Percentiles rank a stretch among this genome's conserved stretches.
Evolutionary conservation across 2,113 vertebrate genomes (phyloP).

Genomic region (Micronycteris hirsuta): DNA sequence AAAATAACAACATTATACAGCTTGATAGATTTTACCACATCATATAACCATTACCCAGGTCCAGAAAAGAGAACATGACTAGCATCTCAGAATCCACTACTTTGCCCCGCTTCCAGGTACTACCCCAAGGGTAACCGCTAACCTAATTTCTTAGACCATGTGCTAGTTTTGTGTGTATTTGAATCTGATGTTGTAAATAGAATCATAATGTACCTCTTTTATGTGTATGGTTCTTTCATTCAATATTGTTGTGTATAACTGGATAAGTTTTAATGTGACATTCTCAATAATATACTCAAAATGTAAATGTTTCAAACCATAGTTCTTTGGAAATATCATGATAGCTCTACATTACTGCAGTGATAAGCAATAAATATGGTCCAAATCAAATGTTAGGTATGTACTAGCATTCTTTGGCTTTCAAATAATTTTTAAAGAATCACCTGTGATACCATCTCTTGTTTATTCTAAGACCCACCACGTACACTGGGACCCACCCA

Average conservation of each 20-base stretch:
- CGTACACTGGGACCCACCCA: not conserved
- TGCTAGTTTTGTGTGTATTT: not conserved
- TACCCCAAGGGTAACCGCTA: not conserved
- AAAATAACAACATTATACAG: not conserved
- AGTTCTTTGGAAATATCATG: slow-evolving; percentile 9
- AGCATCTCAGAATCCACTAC: not conserved
- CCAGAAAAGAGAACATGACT: not conserved
- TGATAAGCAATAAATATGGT: not conserved
- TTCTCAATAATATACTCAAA: slow-evolving; percentile 4
- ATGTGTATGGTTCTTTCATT: not conserved
- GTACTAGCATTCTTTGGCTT: not conserved
- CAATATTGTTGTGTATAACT: not conserved
- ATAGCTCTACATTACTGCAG: not conserved
- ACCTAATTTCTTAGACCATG: not conserved
- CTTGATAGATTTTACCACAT: not conserved
- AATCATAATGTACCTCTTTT: not conserved
- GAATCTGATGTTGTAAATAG: not conserved
- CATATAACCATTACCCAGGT: not conserved
- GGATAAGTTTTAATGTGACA: not conserved
- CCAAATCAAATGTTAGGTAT: not conserved
- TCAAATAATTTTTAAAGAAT: not conserved
- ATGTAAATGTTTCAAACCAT: not conserved
- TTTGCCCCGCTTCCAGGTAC: not conserved
- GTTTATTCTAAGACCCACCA: not conserved
- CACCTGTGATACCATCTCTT: slow-evolving; percentile 31